phyloP scores from a whole-genome alignment of 1,140 invertebrate species.

The Tetranychus cinnabarinus region DNA sequence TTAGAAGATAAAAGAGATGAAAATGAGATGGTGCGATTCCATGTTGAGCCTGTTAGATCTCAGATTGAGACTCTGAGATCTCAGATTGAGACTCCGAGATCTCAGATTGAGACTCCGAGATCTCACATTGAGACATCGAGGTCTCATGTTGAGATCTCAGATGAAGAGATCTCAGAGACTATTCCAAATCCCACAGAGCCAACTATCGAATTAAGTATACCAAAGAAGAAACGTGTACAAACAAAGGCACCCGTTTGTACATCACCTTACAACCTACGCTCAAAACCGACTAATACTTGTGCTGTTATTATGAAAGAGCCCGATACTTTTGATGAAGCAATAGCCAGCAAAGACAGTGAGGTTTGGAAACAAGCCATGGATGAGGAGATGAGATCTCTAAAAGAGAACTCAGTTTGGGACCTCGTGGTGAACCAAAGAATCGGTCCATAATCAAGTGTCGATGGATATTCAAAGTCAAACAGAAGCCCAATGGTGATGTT shows the following conservation, averaged over 20 bases:
- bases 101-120: no score
- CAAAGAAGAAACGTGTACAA: no score
- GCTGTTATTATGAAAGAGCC: not conserved
- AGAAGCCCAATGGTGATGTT: conserved; percentile 4
- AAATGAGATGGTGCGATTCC: no score
- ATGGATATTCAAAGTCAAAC: conserved; percentile 9
- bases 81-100: no score
- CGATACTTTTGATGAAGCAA: not conserved
- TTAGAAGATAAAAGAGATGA: no score
- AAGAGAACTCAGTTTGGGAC: not conserved
- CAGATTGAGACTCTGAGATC: no score
- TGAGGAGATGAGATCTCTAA: not conserved
- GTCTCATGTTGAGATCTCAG: not conserved
- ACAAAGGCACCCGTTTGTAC: not conserved
- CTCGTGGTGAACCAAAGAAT: not conserved
- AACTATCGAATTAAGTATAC: not conserved
- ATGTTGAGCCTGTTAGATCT: no score
- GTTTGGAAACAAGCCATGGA: not conserved
- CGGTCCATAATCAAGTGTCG: not conserved
- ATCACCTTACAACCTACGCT: not conserved
- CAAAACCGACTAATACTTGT: no score
- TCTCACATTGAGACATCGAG: no score
- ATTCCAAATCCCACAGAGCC: not conserved
- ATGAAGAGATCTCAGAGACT: not conserved
- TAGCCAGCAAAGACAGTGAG: not conserved